Evolutionary conservation across 2,113 vertebrate genomes (phyloP).

Genomic region (Sebastes fasciatus): DNA sequence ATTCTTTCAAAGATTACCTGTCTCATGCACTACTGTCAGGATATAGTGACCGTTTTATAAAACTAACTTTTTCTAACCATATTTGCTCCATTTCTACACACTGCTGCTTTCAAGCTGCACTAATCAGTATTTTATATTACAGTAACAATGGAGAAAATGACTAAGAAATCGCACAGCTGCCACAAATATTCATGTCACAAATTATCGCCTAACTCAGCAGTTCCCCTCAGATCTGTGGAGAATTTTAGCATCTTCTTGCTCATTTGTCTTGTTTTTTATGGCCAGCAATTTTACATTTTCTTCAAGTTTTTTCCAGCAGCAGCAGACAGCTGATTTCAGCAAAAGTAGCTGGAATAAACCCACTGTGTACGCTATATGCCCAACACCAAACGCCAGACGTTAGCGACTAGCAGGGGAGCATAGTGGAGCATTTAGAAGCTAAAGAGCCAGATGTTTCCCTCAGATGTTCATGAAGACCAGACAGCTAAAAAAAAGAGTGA

Average conservation of each 20-base stretch:
- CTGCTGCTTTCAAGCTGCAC: no score
- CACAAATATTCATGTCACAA: not conserved
- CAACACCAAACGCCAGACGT: not conserved
- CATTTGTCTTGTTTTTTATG: no score
- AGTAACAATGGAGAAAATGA: not conserved
- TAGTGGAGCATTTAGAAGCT: not conserved
- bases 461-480: not conserved
- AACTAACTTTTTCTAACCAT: no score
- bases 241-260: not conserved
- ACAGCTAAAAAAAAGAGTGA: not conserved
- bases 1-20: no score
- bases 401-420: not conserved
- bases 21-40: no score
- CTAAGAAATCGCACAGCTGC: not conserved
- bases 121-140: not conserved
- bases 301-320: not conserved
- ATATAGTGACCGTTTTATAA: no score
- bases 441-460: constrained; percentile 1
- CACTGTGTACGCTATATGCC: not conserved
- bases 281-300: not conserved
- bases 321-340: not conserved
- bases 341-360: not conserved
- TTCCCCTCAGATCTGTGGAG: not conserved
- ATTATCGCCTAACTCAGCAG: not conserved
- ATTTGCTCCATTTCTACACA: no score